Percentiles rank a stretch among this genome's conserved stretches.
Evolutionary conservation across 2,797 vertebrate species (phyloP).

Genomic region (Eulemur rubriventer): DNA sequence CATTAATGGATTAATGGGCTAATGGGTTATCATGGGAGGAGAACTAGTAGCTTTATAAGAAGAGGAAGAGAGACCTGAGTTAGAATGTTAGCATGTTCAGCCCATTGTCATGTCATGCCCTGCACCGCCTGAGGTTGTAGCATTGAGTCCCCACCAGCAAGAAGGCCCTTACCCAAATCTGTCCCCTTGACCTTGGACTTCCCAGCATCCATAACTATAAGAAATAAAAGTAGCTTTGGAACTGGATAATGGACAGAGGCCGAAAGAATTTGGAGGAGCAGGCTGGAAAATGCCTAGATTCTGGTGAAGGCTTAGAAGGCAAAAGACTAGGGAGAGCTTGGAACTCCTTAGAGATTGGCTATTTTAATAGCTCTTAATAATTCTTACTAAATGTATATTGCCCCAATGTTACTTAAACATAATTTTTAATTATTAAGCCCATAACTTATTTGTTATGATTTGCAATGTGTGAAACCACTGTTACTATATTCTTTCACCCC

Average conservation of each 20-base stretch:
- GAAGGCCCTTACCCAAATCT: neutral
- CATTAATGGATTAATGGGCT: neutral
- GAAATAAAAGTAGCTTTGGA: neutral
- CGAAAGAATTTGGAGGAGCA: neutral
- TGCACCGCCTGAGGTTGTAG: neutral
- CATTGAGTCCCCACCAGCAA: neutral
- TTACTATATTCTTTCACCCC: neutral
- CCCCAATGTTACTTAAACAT: neutral
- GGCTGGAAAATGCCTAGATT: neutral
- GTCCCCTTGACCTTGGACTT: neutral
- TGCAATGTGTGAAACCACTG: neutral
- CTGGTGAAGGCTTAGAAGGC: neutral
- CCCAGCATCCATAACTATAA: neutral
- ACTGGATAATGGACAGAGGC: neutral
- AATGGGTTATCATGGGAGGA: too few species aligned
- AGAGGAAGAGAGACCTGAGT: neutral
- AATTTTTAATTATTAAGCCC: neutral
- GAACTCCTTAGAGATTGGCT: neutral
- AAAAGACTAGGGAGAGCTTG: neutral
- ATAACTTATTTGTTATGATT: neutral
- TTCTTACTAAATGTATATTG: neutral
- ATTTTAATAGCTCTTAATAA: neutral
- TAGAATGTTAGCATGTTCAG: neutral
- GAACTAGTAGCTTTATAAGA: neutral
- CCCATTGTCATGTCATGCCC: neutral